These are phyloP conservation scores for Dasysyrphus albostriatus DNA, from an alignment of 2,888 invertebrate species.

Conservation along the genomic window DNA sequence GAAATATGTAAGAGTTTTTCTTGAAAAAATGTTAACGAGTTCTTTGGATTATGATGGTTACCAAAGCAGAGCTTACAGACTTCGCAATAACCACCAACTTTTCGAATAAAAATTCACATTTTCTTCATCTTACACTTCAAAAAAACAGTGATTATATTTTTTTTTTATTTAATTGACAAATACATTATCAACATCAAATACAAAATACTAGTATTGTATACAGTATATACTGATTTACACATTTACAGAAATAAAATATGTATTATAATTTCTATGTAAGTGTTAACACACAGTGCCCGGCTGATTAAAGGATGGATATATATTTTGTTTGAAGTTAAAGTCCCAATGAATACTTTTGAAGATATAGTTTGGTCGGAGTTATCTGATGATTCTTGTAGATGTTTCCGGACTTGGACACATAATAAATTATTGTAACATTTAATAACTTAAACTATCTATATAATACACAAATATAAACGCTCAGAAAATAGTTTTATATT, in stretches of 20 bases:
- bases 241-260: background rate
- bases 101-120: background rate
- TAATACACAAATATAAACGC: background rate
- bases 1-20: background rate
- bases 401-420: background rate
- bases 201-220: background rate
- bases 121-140: conserved; percentile 10
- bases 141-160: conserved; percentile 8
- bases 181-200: conserved; percentile 29
- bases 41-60: background rate
- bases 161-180: conserved; percentile 35
- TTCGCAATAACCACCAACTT: background rate
- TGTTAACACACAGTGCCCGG: background rate
- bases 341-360: background rate
- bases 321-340: background rate
- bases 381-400: background rate
- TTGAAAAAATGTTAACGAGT: background rate
- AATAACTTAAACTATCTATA: background rate
- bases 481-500: background rate
- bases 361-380: background rate
- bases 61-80: background rate
- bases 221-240: background rate
- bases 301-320: background rate
- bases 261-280: background rate
- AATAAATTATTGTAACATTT: background rate